phyloP scores from a whole-genome alignment of 1,140 invertebrate species.

The Pachypsylla venusta region DNA sequence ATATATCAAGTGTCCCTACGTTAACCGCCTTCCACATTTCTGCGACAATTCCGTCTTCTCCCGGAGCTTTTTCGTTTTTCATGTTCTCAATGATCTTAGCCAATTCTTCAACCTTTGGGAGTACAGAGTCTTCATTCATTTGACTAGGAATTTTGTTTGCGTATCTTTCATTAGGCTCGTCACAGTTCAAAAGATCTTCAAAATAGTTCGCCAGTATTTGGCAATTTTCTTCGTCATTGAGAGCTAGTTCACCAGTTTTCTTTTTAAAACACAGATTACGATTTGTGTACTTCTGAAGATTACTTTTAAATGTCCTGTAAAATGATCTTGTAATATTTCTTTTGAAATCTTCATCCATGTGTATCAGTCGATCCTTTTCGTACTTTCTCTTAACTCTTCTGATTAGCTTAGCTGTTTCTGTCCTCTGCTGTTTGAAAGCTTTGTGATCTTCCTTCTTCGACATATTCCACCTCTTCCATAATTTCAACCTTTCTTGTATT shows the following conservation, averaged over 20 bases:
- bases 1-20: neutral
- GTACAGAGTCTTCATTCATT: neutral
- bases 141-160: neutral
- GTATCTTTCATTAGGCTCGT: constrained; percentile 7
- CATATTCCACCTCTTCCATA: neutral
- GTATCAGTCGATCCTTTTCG: neutral
- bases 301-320: constrained; percentile 3
- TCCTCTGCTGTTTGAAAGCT: constrained; percentile 7
- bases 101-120: constrained; percentile 13
- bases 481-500: neutral
- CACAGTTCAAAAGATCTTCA: neutral
- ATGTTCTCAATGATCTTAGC: constrained; percentile 15
- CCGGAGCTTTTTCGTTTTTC: constrained; percentile 21
- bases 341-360: neutral
- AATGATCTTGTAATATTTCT: neutral
- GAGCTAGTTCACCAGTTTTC: constrained; percentile 8
- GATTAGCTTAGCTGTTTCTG: neutral
- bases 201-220: neutral
- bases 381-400: neutral
- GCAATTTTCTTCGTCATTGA: neutral
- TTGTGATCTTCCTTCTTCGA: neutral
- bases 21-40: constrained; percentile 21
- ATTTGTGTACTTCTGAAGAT: neutral
- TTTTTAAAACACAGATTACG: constrained; percentile 1
- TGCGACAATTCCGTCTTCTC: constrained; percentile 21